phyloP scores from a whole-genome alignment of 2,888 invertebrate species.

The Drosophila rellima region DNA sequence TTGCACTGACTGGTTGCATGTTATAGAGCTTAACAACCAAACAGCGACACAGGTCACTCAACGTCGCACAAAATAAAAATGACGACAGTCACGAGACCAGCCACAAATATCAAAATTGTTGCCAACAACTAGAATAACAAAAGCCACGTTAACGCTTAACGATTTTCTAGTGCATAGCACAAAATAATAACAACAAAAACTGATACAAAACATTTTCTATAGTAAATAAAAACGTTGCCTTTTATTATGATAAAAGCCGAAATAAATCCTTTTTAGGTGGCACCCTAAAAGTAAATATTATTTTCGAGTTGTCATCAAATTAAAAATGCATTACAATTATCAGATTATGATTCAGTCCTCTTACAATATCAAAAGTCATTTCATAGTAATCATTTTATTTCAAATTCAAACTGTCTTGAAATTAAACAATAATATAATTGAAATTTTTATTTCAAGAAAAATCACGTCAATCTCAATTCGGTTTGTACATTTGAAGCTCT shows the following conservation, averaged over 20 bases:
- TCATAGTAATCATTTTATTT: background rate
- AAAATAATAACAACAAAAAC: constrained; percentile 24
- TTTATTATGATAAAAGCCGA: constrained; percentile 19
- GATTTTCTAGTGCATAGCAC: constrained; percentile 73
- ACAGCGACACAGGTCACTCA: constrained; percentile 48
- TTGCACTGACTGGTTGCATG: constrained; percentile 60
- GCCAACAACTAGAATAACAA: constrained; percentile 42
- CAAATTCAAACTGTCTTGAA: background rate
- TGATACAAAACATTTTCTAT: constrained; percentile 9
- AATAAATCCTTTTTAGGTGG: constrained; percentile 51
- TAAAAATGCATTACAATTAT: constrained; percentile 31
- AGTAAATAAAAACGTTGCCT: constrained; percentile 1
- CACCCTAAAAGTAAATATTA: constrained; percentile 21
- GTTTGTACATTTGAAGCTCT: constrained; percentile 21
- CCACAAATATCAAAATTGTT: constrained; percentile 20
- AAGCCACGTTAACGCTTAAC: constrained; percentile 57
- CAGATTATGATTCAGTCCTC: background rate
- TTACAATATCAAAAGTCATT: constrained; percentile 8
- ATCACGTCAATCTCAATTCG: background rate
- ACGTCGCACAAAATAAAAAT: constrained; percentile 49
- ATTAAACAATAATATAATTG: constrained; percentile 1
- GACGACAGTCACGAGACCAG: constrained; percentile 48
- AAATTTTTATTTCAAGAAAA: constrained; percentile 8
- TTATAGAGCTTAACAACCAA: constrained; percentile 30
- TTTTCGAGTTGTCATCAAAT: constrained; percentile 21